These are phyloP conservation scores for Temnothorax curvispinosus DNA, from an alignment of 1,140 invertebrate genomes.

Conservation along the genomic window DNA sequence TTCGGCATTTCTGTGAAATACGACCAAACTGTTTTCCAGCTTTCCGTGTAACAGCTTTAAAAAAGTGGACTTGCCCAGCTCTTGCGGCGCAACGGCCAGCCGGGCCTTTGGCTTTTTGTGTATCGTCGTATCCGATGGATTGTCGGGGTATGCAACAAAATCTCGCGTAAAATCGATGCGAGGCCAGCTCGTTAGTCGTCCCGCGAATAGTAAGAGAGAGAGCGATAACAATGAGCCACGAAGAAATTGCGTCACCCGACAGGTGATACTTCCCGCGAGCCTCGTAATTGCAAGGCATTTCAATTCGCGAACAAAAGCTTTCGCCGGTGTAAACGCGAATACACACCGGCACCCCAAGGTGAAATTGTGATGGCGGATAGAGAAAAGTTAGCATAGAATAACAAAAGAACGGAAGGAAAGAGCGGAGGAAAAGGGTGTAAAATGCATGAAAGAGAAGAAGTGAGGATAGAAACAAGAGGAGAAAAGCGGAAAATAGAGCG, in stretches of 20 bases:
- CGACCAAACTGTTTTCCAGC: constrained; percentile 6
- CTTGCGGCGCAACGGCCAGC: background rate
- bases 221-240: constrained; percentile 46
- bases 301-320: constrained; percentile 51
- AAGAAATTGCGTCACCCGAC: constrained; percentile 56
- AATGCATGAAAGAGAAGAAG: constrained; percentile 13
- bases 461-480: constrained; percentile 14
- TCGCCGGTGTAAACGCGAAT: constrained; percentile 36
- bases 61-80: constrained; percentile 22
- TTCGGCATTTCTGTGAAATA: constrained; percentile 39
- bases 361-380: constrained; percentile 43
- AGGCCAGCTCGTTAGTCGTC: constrained; percentile 38
- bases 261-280: constrained; percentile 45
- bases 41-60: constrained; percentile 12
- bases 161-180: constrained; percentile 51
- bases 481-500: constrained; percentile 30
- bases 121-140: constrained; percentile 14
- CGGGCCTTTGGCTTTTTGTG: constrained; percentile 17
- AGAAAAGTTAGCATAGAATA: constrained; percentile 39
- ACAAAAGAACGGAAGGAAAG: constrained; percentile 38
- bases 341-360: constrained; percentile 9
- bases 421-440: background rate
- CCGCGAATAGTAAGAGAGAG: background rate
- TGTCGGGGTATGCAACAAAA: constrained; percentile 25
- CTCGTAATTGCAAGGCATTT: constrained; percentile 48